A percentile compares a stretch with the other conserved stretches of the same genome.
Evolutionary conservation across 2,888 invertebrate species (phyloP).

Genomic region (Cyclophora albipunctata): DNA sequence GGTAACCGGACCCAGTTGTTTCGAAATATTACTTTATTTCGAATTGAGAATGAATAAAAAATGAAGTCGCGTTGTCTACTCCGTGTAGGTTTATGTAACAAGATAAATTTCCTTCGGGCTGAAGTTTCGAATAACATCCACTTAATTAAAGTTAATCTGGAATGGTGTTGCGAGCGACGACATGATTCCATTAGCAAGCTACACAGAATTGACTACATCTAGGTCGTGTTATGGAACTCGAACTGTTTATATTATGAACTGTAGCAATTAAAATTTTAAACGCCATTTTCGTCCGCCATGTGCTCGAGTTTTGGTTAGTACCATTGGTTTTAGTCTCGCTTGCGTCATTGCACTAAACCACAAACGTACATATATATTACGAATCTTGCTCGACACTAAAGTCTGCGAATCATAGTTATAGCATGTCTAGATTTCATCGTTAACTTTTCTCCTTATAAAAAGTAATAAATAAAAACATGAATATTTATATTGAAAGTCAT

Average conservation of each 20-base stretch:
- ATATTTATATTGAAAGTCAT: too few species aligned
- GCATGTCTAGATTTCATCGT: too few species aligned
- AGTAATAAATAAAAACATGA: too few species aligned
- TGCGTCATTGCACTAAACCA: too few species aligned
- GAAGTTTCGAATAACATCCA: slow-evolving; percentile 62
- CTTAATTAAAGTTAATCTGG: slow-evolving; percentile 69
- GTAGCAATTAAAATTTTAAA: slow-evolving; percentile 19
- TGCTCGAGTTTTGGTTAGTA: too few species aligned
- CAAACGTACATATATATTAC: too few species aligned
- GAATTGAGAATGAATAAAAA: slow-evolving; percentile 7
- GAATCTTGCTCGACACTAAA: too few species aligned
- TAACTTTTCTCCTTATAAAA: too few species aligned
- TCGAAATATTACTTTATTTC: too few species aligned
- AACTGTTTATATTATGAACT: slow-evolving; percentile 30
- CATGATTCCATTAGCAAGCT: slow-evolving; percentile 59
- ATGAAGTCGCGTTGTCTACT: slow-evolving; percentile 13
- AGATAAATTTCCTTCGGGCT: slow-evolving; percentile 47
- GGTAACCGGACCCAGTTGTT: too few species aligned
- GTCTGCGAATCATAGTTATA: too few species aligned
- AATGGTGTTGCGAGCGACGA: slow-evolving; percentile 53
- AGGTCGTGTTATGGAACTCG: slow-evolving; percentile 32
- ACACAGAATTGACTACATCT: slow-evolving; percentile 40
- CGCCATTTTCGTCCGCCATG: not conserved
- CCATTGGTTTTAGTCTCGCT: too few species aligned
- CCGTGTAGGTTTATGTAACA: slow-evolving; percentile 36